Evolutionary conservation across 2,888 invertebrate species (phyloP).

Genomic region (Perizoma affinitatum): DNA sequence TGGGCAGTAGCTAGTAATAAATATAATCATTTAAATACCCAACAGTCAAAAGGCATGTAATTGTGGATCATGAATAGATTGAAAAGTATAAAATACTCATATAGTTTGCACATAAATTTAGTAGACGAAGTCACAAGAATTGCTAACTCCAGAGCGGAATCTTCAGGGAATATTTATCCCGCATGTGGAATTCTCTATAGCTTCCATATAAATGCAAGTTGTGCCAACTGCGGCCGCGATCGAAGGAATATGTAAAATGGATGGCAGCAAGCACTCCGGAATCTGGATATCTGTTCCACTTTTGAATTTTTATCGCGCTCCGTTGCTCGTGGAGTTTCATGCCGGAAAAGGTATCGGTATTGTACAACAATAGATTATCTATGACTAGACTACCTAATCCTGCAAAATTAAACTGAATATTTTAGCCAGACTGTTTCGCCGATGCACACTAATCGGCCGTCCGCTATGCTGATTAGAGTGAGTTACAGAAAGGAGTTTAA

Average conservation of each 20-base stretch:
- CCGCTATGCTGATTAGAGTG: no score
- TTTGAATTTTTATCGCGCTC: conserved; percentile 2
- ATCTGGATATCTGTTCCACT: conserved; percentile 5
- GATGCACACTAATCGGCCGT: no score
- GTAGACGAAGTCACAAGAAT: conserved; percentile 6
- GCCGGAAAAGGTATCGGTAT: no score
- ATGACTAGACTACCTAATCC: no score
- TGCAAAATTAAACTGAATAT: no score
- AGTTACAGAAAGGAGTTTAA: no score
- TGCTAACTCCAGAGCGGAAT: neutral
- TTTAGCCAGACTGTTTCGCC: no score
- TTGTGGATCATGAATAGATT: neutral
- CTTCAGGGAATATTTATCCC: conserved; percentile 12
- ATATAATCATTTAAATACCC: no score
- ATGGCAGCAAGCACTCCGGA: neutral
- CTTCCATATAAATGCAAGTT: conserved; percentile 22
- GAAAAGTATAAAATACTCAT: neutral
- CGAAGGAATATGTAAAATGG: conserved; percentile 19
- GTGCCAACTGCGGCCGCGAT: conserved; percentile 12
- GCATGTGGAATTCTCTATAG: conserved; percentile 5
- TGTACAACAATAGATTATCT: no score
- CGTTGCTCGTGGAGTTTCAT: no score
- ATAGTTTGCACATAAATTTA: conserved; percentile 2
- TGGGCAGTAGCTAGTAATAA: no score
- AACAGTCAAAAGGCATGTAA: no score